Evolutionary conservation across 2,888 invertebrate genomes (phyloP), one percentile per base, ranked within the genome.

Genomic region (Drosophila paramelanica): DNA sequence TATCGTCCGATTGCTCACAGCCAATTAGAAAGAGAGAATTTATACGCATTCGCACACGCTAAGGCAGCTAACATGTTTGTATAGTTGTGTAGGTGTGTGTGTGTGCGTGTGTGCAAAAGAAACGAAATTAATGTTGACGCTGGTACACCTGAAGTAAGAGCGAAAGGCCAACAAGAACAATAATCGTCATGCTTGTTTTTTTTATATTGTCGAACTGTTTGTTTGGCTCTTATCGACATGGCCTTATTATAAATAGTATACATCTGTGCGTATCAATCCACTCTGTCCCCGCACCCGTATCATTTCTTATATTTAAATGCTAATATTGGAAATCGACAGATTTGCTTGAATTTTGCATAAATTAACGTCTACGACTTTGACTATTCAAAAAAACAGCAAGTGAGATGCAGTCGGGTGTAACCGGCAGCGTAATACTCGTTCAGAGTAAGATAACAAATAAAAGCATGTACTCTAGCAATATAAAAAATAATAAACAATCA

Each of bases 1-100:
- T 43, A 79, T 86, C 79, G 81, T 55, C 77, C 73, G 89, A 88
- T 86, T 79, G 76, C 79, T 79, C 71, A 69, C 79, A 76, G 64
- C 73, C 82, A 89, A 84, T 87, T 73, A 51, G 62, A 77, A 42
- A 66, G 49, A 20, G 59, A 68, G 65, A 59, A 67, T 42, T 65
- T 52, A 45, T 51, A 60, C 58, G 23, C 74, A 62, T 25, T 58
- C 53, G 39, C 61, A 38, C 59, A 68, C 66, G 50, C 46, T 36
- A 39, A 57, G 20, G 52, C 75, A 64, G 60, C 59, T 56, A 64
- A 56, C 20, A 46, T 14, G 13, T 10, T 11, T 42, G 41, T 60
- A 64, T 57, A 20, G 23, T 8, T 8, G 27, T 56, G 27, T 42
- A 23, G 23, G 3, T 23, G 23, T 23, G 3, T 2, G 23, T 23